Evolutionary conservation across 2,113 vertebrate genomes (phyloP).

Genomic region (Sphyrna mokarran): DNA sequence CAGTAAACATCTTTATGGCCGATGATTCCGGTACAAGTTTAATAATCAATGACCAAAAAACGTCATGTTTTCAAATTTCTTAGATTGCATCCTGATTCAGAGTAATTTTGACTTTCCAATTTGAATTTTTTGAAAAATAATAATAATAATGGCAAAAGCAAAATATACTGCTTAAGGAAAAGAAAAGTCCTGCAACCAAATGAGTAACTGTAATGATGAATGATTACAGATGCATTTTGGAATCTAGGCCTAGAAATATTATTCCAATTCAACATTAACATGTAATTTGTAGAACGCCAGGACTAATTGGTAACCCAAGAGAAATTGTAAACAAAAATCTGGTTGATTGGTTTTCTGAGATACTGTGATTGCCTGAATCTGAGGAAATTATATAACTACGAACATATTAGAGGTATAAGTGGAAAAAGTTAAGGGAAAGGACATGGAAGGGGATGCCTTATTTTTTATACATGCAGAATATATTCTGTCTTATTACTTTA

Average conservation of each 20-base stretch:
- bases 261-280: neutral
- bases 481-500: neutral
- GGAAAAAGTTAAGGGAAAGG: neutral
- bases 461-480: neutral
- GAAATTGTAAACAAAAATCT: neutral
- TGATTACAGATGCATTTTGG: neutral
- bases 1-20: neutral
- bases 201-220: neutral
- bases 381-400: neutral
- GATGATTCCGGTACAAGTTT: neutral
- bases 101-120: neutral
- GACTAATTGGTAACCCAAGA: neutral
- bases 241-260: neutral
- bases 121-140: neutral
- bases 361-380: neutral
- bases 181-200: neutral
- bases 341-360: neutral
- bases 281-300: neutral
- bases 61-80: neutral
- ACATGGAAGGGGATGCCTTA: neutral
- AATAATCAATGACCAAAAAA: neutral
- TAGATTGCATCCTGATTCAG: neutral
- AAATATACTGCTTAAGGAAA: neutral
- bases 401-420: neutral
- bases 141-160: neutral